Conservation (phyloP, 2,113 vertebrate genomes). For the Serilophus lunatus region DNA sequence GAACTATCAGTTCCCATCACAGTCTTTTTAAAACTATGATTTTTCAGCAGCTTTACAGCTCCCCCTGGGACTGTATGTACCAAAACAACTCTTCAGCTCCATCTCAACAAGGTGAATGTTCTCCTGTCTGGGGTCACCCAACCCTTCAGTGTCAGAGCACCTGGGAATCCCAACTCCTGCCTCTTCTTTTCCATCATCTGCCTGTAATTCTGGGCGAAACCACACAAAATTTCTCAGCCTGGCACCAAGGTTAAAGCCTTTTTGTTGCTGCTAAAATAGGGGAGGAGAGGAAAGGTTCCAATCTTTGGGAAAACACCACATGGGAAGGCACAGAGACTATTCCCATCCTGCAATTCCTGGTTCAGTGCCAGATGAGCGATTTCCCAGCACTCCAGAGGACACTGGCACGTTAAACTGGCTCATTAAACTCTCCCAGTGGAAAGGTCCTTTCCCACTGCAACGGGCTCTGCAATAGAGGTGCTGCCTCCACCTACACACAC, state of each 20-base stretch:
- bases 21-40: background rate
- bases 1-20: background rate
- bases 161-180: background rate
- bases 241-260: background rate
- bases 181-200: background rate
- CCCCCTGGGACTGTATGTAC: background rate
- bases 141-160: background rate
- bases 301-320: background rate
- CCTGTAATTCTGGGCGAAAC: background rate
- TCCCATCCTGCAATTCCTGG: fast-evolving
- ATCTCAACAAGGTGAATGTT: background rate
- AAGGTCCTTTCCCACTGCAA: background rate
- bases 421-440: background rate
- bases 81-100: background rate
- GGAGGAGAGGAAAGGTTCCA: background rate
- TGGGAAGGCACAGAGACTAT: background rate
- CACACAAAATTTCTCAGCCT: background rate
- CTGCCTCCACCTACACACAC: background rate
- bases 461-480: background rate
- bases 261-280: background rate
- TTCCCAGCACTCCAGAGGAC: background rate
- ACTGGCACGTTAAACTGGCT: background rate
- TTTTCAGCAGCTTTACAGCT: background rate
- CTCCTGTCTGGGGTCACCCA: background rate
- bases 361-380: background rate